These are phyloP conservation scores for Euwallacea similis DNA, from an alignment of 1,140 invertebrate species.

Conservation along the genomic window DNA sequence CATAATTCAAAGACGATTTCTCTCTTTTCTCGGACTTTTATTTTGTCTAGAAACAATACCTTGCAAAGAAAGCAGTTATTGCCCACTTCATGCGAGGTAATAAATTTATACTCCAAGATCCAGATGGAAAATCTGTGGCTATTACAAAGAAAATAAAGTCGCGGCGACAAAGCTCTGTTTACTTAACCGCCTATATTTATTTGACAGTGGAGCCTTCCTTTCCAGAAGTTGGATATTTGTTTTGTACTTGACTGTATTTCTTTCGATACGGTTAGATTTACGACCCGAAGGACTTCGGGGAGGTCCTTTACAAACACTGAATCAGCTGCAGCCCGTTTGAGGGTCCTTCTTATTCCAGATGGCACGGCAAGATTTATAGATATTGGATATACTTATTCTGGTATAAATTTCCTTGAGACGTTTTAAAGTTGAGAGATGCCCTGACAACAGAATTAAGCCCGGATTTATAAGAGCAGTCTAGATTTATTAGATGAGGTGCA, in stretches of 20 bases:
- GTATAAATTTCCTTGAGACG: constrained; percentile 24
- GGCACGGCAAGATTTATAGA: constrained; percentile 36
- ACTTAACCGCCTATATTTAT: constrained; percentile 37
- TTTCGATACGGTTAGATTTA: constrained; percentile 38
- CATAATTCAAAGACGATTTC: no score
- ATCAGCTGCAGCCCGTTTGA: constrained; percentile 36
- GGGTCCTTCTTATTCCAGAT: constrained; percentile 35
- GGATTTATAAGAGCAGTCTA: no score
- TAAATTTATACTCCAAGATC: constrained; percentile 21
- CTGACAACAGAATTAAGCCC: constrained; percentile 6
- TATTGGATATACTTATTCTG: constrained; percentile 39
- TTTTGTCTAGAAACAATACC: no score
- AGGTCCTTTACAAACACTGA: constrained; percentile 40
- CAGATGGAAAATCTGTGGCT: constrained; percentile 20
- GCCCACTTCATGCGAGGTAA: constrained; percentile 8
- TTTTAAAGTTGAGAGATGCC: constrained; percentile 14
- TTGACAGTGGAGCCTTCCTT: constrained; percentile 33
- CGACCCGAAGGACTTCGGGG: constrained; percentile 30
- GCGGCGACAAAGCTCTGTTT: constrained; percentile 33
- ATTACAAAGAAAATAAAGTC: constrained; percentile 32
- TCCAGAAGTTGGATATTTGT: constrained; percentile 32
- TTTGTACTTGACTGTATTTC: constrained; percentile 40
- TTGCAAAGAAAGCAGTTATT: no score
- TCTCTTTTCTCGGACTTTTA: no score
- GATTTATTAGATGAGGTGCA: no score